Evolutionary conservation across 2,888 invertebrate species (phyloP), one percentile per base, ranked within the genome.

Genomic region (Tetranychus truncatus): DNA sequence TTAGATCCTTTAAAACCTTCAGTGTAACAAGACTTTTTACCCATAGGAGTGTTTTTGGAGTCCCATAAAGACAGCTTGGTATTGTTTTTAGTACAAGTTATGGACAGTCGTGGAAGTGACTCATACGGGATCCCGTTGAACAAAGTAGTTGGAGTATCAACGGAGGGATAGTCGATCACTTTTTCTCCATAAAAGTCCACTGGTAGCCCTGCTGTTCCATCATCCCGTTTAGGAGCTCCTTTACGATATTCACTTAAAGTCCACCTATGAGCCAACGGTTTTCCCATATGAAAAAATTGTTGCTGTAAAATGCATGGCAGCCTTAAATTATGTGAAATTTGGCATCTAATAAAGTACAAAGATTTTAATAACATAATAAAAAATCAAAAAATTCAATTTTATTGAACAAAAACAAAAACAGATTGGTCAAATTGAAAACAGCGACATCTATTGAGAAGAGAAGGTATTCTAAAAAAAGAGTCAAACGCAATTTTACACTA

Each of bases 1-100:
- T 67, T 67, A n/a, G 21, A 67, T 21, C 24, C 24, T 24, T 67
- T 67, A n/a, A 67, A 67, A 21, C 67, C 67, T 67, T 67, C 67
- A 67, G 67, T 67, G 1, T 15, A 15, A 55, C 55, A 55, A 55
- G 55, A 55, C 15, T 55, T 55, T 55, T 15, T 55, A 15, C 11
- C 15, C 9, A 55, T 3, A 55, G 2, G 3, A 15, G 3, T 55
- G 15, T 55, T 55, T 15, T 55, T 15, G 15, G 11, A 9, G 15
- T 15, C 15, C 55, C 55, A 55, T 15, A 55, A 15, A 15, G 55
- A 55, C 9, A 55, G 55, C 15, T 55, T 55, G 5, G 55, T 55
- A 55, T 55, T 55, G 15, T 55, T 55, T 55, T 55, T 55, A 15
- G 55, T 6, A 55, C 55, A 55, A 55, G 2, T 55, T 9, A 55